phyloP scores from a whole-genome alignment of 2,113 vertebrate species.

The Lates calcarifer region DNA sequence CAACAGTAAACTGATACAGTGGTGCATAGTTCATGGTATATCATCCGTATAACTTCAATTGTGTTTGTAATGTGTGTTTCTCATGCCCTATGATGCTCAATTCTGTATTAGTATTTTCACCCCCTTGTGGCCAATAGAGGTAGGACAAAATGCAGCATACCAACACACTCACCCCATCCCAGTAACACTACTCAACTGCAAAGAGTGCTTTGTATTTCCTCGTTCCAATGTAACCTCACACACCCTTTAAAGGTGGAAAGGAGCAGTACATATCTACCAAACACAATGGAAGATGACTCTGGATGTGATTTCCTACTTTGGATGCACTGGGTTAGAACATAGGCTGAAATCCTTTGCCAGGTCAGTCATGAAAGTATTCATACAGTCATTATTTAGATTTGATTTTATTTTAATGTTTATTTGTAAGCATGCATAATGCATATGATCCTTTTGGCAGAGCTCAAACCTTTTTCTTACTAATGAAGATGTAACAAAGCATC shows the following conservation, averaged over 20 bases:
- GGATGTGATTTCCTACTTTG: background rate
- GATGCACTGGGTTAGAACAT: background rate
- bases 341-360: too few relatives aligned
- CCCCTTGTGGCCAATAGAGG: constrained; percentile 11
- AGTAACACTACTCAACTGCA: background rate
- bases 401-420: too few relatives aligned
- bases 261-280: background rate
- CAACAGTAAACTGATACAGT: background rate
- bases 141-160: background rate
- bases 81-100: too few relatives aligned
- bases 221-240: background rate
- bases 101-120: too few relatives aligned
- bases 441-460: background rate
- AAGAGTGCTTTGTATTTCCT: background rate
- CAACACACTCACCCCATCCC: background rate
- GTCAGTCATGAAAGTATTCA: background rate
- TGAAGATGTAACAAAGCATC: background rate
- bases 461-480: background rate
- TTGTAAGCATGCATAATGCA: background rate
- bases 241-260: background rate
- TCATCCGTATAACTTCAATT: background rate
- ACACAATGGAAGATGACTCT: background rate
- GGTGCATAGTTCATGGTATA: background rate
- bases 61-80: too few relatives aligned
- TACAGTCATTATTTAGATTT: background rate